Percentiles rank a stretch among this genome's conserved stretches.
Conservation (phyloP, 2,113 vertebrate species). For the Grus americana region DNA sequence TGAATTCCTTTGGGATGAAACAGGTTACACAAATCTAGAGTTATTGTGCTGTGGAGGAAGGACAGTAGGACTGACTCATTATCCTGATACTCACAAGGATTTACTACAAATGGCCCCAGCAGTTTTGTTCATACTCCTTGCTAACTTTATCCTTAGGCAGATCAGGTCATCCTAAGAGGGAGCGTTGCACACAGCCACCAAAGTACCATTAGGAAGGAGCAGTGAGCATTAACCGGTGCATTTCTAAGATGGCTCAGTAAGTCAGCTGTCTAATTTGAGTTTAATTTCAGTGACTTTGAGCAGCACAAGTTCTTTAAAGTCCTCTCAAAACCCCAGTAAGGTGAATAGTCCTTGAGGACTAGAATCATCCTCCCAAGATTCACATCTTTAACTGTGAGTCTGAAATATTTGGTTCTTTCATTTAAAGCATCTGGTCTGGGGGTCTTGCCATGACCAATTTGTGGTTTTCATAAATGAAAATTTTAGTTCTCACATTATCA, state of each 20-base stretch:
- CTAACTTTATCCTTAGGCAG: not conserved
- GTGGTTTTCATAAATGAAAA: not conserved
- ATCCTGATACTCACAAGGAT: not conserved
- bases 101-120: not conserved
- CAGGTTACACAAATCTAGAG: not conserved
- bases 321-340: not conserved
- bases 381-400: not conserved
- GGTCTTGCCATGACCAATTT: not conserved
- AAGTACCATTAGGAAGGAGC: not conserved
- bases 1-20: constrained; percentile 11
- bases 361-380: not conserved
- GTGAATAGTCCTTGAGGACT: not conserved
- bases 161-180: not conserved
- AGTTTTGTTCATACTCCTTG: not conserved
- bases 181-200: not conserved
- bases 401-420: not conserved
- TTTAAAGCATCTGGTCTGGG: not conserved
- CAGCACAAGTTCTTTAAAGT: not conserved
- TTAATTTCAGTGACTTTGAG: not conserved
- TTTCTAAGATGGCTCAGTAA: not conserved
- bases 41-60: not conserved
- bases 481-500: not conserved
- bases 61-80: not conserved
- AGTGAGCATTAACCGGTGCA: not conserved
- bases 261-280: not conserved